Evolutionary conservation across 2,113 vertebrate species (phyloP), one percentile per base, ranked within the genome.

Genomic region (Rhagologus leucostigma): DNA sequence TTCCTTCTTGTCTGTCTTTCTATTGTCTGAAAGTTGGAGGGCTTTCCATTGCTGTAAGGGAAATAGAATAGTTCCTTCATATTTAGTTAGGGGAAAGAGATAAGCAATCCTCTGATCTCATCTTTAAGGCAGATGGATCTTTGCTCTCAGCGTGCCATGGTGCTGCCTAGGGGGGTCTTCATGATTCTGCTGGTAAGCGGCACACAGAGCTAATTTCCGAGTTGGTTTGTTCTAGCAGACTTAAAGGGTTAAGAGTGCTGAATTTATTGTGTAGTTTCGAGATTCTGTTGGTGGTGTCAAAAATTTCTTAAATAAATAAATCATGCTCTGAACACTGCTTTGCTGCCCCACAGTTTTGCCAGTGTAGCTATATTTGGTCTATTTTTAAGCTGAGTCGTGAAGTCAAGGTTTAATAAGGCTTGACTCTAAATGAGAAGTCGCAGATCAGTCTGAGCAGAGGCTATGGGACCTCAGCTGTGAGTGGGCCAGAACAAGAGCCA

Each of bases 401-500:
- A 92, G 42, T 32, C 33, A 60, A 32, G 17, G 37, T 86, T 80
- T 92, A 62, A 23, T 60, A 49, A 77, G 26, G 35, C 46, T 86
- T 83, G 50, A 13, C 32, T 83, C 12, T 33, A 30, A 23, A 27
- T 26, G 55, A 77, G 53, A 39, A 20, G 13, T 75, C 0, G 0
- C 47, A 44, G 44, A 4, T 78, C 37, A 46, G 22, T 52, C 37
- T 74, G 32, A 74, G 24, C 29, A 59, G 47, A 10, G 23, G 11
- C 42, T 0, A 0, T 57, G 39, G 17, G 33, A 33, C n/a, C 32
- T 49, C 19, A 17, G 47, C 33, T 59, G 33, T 59, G 23, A 44
- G 75, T 10, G 30, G 44, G 22, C n/a, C 50, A n/a, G 55, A 53
- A 44, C 0, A 0, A 41, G 65, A 53, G 39, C 47, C 5, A 1